Evolutionary conservation across 2,888 invertebrate genomes (phyloP), one percentile per base, ranked within the genome.

Genomic region (Polymixis flavicincta): DNA sequence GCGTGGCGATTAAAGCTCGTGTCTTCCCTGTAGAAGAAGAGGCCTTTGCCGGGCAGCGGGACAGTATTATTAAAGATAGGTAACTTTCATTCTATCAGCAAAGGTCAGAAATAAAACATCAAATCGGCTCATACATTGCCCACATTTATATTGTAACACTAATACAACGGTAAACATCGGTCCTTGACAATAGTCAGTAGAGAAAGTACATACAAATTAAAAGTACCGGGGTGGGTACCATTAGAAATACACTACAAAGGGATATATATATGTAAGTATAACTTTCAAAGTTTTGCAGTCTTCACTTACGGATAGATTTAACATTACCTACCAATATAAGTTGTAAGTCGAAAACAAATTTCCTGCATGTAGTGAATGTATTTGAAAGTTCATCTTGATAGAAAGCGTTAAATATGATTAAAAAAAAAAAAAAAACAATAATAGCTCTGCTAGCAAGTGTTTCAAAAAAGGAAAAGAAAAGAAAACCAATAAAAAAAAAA

Each of bases 161-260:
- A 84, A 89, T 87, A 91, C 90, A 90, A 81, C 82, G 87, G 90
- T 86, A 89, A 87, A 93, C 92, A 92, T 88, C 86, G 86, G 93
- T 88, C 83, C 79, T 89, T 85, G 88, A 93, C 85, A 85, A 85
- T 78, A 85, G 85, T 85, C 82, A 60, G 45, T 63, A 69, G 66
- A 71, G 74, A 86, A 85, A 90, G 88, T 89, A 89, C 60, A 85
- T 79, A 88, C 83, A 87, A 71, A 32, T 50, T 72, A 54, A 66
- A 55, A 68, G 78, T 74, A 70, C 68, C 61, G 19, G 32, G 32
- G 28, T 17, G 37, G 32, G 57, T 69, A 69, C 60, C 19, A 19
- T 55, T 72, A 76, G 61, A 78, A 78, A 70, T 55, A 55, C 59
- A 60, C 69, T 74, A 72, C 74, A 63, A 42, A 68, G 59, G 65